A percentile compares a stretch with the other conserved stretches of the same genome.
These are phyloP conservation scores for Acanthisitta chloris DNA, from an alignment of 2,113 vertebrate genomes.

Conservation along the genomic window DNA sequence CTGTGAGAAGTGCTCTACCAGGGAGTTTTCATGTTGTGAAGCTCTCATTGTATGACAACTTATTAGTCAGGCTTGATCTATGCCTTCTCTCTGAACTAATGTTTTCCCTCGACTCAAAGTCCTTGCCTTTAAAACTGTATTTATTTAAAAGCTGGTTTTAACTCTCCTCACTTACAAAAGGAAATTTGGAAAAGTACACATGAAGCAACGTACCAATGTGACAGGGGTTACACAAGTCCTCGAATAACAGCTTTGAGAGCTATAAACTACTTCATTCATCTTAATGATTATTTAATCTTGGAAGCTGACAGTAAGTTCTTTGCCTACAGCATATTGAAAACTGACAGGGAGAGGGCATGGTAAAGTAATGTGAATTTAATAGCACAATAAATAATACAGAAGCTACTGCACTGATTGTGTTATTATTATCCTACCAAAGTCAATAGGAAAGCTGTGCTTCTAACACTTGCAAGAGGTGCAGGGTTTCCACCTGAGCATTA, in stretches of 20 bases:
- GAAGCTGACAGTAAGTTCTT: slow-evolving; percentile 17
- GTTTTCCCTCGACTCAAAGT: neutral
- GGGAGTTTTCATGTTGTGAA: neutral
- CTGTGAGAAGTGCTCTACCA: neutral
- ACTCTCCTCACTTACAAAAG: neutral
- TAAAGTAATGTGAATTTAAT: slow-evolving; percentile 39
- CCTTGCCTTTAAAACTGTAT: neutral
- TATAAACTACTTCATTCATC: neutral
- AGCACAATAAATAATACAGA: slow-evolving; percentile 53
- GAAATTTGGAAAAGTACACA: neutral
- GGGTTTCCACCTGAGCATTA: neutral
- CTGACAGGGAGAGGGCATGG: neutral
- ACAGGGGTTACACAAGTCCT: neutral
- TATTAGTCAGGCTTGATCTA: neutral
- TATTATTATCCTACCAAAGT: neutral
- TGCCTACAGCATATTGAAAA: slow-evolving; percentile 24
- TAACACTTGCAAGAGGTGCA: neutral
- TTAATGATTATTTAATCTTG: slow-evolving; percentile 47
- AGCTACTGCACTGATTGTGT: neutral
- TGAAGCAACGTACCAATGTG: neutral
- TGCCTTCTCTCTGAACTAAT: neutral
- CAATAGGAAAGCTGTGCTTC: neutral
- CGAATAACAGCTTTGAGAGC: neutral
- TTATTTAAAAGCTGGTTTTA: neutral
- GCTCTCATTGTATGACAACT: neutral